Conservation (phyloP, 2,113 vertebrate species). For the Elanus axillaris region DNA sequence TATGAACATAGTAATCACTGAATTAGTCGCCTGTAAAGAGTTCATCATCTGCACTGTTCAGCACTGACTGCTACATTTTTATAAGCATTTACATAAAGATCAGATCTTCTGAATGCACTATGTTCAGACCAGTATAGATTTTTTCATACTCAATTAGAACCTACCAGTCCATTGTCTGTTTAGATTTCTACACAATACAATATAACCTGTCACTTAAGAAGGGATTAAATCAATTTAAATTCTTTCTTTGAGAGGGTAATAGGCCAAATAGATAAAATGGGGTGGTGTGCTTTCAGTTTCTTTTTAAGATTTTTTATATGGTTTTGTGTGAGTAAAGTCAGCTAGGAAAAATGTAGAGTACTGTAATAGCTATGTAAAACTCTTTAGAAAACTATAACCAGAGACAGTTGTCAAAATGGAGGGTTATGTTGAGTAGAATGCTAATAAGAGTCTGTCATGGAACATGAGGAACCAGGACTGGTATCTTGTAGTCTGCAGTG, state of each 20-base stretch:
- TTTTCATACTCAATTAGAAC: not conserved
- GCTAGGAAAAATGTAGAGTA: not conserved
- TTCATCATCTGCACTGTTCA: conserved; percentile 28
- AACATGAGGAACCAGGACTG: not conserved
- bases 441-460: not conserved
- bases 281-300: not conserved
- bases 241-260: not conserved
- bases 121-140: not conserved
- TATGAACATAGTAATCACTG: conserved; percentile 14
- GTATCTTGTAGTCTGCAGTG: not conserved
- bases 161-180: not conserved
- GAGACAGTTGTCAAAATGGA: not conserved
- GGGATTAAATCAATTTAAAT: not conserved
- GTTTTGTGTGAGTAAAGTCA: not conserved
- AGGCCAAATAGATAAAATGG: not conserved
- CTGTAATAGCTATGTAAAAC: not conserved
- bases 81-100: not conserved
- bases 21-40: conserved; percentile 31
- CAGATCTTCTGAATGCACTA: not conserved
- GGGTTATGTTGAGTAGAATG: not conserved
- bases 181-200: not conserved
- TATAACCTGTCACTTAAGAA: not conserved
- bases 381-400: not conserved
- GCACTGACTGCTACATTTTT: conserved; percentile 5
- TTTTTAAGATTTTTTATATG: not conserved